Evolutionary conservation across 2,888 invertebrate genomes (phyloP).

Genomic region (Drosophila flavopinicola): DNA sequence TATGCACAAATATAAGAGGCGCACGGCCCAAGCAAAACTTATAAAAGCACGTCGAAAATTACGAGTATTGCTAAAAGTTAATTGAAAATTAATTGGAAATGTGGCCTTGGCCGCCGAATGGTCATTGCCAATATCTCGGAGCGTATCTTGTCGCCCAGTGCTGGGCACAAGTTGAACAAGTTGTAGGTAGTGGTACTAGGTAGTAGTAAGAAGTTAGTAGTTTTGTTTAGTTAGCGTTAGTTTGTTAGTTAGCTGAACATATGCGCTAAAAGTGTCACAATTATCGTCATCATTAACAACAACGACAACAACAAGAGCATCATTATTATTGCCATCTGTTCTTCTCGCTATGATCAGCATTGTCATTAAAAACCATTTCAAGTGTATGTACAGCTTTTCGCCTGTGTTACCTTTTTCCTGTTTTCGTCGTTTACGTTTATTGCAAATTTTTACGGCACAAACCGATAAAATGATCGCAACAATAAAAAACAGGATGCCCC

Average conservation of each 20-base stretch:
- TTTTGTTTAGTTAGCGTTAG: slow-evolving; percentile 21
- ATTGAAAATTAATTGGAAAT: slow-evolving; percentile 30
- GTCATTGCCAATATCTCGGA: slow-evolving; percentile 23
- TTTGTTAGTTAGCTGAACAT: slow-evolving; percentile 44
- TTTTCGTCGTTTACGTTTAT: slow-evolving; percentile 97
- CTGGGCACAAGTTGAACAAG: slow-evolving; percentile 13
- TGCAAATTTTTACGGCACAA: slow-evolving; percentile 99
- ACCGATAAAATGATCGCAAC: slow-evolving; percentile 98
- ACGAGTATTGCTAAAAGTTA: slow-evolving; percentile 20
- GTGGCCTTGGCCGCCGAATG: slow-evolving; percentile 18
- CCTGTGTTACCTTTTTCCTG: slow-evolving; percentile 95
- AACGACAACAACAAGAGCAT: slow-evolving; percentile 44
- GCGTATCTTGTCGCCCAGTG: slow-evolving; percentile 10
- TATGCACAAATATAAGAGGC: slow-evolving; percentile 33
- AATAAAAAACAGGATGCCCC: slow-evolving; percentile 98
- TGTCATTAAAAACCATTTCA: slow-evolving; percentile 78
- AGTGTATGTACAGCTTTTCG: slow-evolving; percentile 75
- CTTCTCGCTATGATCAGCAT: slow-evolving; percentile 31
- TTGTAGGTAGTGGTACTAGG: slow-evolving; percentile 10
- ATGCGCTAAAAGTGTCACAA: slow-evolving; percentile 32
- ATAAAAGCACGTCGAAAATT: slow-evolving; percentile 40
- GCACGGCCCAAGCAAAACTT: slow-evolving; percentile 31
- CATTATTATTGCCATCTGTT: slow-evolving; percentile 40
- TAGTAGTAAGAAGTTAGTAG: slow-evolving; percentile 28
- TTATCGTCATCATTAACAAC: slow-evolving; percentile 47